Conservation (phyloP, 1,140 invertebrate species). For the Fragariocoptes setiger region DNA sequence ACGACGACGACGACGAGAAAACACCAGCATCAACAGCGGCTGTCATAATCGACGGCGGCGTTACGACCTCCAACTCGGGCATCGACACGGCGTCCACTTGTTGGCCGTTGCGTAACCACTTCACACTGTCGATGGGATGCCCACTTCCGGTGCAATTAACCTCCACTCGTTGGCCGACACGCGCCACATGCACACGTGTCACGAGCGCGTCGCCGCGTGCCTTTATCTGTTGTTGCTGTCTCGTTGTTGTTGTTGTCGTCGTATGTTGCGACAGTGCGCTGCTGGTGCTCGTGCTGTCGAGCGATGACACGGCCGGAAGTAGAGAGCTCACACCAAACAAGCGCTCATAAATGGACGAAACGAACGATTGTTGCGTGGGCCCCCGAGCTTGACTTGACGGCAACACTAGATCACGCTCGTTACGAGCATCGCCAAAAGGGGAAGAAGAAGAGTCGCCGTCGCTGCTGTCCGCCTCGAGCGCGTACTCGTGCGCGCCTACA, state of each 20-base stretch:
- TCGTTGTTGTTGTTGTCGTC: not conserved
- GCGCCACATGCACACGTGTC: constrained; percentile 2
- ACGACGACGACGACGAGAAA: not conserved
- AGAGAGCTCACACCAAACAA: not conserved
- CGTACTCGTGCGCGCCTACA: not conserved
- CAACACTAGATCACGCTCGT: too few relatives aligned
- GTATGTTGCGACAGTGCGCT: not conserved
- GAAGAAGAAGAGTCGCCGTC: too few relatives aligned
- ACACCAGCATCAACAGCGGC: not conserved
- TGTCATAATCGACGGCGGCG: too few relatives aligned
- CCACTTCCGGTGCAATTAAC: constrained; percentile 8
- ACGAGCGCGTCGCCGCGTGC: not conserved
- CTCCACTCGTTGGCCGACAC: constrained; percentile 5
- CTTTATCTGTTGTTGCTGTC: not conserved
- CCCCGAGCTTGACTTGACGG: too few relatives aligned
- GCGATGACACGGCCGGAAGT: not conserved
- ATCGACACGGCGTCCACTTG: not conserved
- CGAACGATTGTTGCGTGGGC: too few relatives aligned
- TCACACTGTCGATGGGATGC: constrained; percentile 4
- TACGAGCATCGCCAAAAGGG: too few relatives aligned
- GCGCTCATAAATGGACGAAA: too few relatives aligned
- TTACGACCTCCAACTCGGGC: not conserved
- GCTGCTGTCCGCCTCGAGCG: too few relatives aligned
- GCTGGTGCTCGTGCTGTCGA: not conserved
- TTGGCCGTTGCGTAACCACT: constrained; percentile 9